A percentile compares a stretch with the other conserved stretches of the same genome.
Conservation (phyloP, 2,797 vertebrate genomes). For the Gallinago nigripennis region DNA sequence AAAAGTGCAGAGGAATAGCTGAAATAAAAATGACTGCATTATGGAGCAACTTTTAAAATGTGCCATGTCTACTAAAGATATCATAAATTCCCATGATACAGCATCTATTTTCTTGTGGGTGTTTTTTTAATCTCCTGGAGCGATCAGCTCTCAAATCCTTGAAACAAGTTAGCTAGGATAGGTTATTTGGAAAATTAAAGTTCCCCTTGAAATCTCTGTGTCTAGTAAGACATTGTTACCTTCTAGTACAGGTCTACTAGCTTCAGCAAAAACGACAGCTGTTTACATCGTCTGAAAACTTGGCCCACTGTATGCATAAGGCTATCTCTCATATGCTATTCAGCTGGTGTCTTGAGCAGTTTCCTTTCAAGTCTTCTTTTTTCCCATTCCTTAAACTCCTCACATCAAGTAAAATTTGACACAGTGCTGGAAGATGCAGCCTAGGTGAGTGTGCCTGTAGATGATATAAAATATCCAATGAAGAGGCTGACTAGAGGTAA, state of each 20-base stretch:
- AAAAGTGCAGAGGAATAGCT: conserved; percentile 3
- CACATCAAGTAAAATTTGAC: background rate
- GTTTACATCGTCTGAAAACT: background rate
- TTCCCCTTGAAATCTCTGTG: background rate
- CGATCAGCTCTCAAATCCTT: background rate
- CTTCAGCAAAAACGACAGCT: background rate
- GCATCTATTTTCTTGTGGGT: background rate
- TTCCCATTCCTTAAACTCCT: background rate
- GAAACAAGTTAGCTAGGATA: background rate
- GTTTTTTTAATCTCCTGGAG: background rate
- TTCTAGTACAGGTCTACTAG: background rate
- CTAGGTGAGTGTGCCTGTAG: background rate
- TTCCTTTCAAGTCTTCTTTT: conserved; percentile 8
- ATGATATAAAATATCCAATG: background rate
- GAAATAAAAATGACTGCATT: background rate
- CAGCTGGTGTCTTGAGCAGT: background rate
- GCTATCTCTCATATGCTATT: background rate
- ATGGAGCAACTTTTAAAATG: background rate
- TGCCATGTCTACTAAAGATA: background rate
- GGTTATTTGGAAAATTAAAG: background rate
- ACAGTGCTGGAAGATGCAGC: background rate
- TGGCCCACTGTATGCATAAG: background rate
- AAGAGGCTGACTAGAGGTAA: background rate
- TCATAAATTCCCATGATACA: background rate
- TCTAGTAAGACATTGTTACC: background rate